These are phyloP conservation scores for Leistus spinibarbis DNA, from an alignment of 2,888 invertebrate genomes.

Conservation along the genomic window DNA sequence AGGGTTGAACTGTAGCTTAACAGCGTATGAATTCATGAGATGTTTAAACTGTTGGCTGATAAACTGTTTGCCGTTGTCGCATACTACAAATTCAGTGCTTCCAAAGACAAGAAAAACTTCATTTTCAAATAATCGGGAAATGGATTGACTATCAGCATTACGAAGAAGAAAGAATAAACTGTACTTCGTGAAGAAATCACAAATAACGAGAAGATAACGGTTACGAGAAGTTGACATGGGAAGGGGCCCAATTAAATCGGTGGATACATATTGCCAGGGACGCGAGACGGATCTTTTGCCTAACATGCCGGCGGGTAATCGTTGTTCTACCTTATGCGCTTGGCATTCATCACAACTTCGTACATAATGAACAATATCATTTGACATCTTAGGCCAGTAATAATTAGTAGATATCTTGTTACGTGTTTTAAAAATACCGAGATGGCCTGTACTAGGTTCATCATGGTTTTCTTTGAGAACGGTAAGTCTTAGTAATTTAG, in stretches of 20 bases:
- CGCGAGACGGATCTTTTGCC: no score
- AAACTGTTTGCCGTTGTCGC: constrained; percentile 45
- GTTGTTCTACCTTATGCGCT: no score
- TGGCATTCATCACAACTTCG: constrained; percentile 5
- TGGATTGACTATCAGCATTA: neutral
- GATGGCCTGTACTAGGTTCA: no score
- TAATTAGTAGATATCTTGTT: no score
- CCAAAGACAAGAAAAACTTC: constrained; percentile 42
- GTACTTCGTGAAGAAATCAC: constrained; percentile 39
- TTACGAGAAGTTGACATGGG: constrained; percentile 20
- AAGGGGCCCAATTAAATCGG: constrained; percentile 42
- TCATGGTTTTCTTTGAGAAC: no score
- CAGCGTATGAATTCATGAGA: constrained; percentile 34
- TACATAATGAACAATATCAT: constrained; percentile 18
- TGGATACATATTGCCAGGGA: constrained; percentile 41
- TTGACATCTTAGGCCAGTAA: constrained; percentile 38
- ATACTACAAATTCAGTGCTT: constrained; percentile 41
- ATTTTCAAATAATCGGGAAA: constrained; percentile 22
- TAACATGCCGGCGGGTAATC: no score
- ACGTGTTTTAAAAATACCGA: no score
- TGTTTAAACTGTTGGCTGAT: constrained; percentile 2
- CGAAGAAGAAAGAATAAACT: constrained; percentile 29
- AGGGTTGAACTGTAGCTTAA: constrained; percentile 42
- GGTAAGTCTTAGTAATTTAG: no score
- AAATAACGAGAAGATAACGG: constrained; percentile 37